These are phyloP conservation scores for Drosophila atroscutellata DNA, from an alignment of 2,888 invertebrate genomes.

Conservation along the genomic window DNA sequence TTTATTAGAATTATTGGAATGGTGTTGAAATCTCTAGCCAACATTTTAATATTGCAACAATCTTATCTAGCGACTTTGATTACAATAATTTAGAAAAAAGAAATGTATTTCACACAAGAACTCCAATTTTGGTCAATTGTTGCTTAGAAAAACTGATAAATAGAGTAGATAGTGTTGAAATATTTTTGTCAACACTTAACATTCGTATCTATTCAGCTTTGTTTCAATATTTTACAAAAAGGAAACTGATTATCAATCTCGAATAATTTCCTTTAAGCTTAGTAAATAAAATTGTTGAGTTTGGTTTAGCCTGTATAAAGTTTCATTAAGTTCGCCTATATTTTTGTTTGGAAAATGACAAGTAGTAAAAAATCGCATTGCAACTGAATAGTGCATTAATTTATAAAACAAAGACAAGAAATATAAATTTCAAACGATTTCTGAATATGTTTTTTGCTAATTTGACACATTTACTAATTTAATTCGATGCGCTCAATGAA, in stretches of 20 bases:
- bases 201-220: neutral
- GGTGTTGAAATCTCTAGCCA: neutral
- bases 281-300: neutral
- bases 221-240: neutral
- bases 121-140: rapidly evolving
- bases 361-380: neutral
- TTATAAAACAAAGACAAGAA: neutral
- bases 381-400: neutral
- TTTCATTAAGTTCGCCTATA: rapidly evolving
- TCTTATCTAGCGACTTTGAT: neutral
- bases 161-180: neutral
- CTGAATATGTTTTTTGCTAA: neutral
- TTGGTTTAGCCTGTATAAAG: neutral
- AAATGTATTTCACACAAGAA: neutral
- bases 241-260: neutral
- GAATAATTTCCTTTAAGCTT: neutral
- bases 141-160: neutral
- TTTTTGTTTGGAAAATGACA: neutral
- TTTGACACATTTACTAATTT: neutral
- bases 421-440: neutral
- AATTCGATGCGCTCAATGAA: neutral
- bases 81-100: neutral
- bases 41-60: neutral
- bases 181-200: neutral
- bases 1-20: neutral